Base-by-base conservation (phyloP, 2,888 invertebrate genomes). In the Rhingia campestris region DNA sequence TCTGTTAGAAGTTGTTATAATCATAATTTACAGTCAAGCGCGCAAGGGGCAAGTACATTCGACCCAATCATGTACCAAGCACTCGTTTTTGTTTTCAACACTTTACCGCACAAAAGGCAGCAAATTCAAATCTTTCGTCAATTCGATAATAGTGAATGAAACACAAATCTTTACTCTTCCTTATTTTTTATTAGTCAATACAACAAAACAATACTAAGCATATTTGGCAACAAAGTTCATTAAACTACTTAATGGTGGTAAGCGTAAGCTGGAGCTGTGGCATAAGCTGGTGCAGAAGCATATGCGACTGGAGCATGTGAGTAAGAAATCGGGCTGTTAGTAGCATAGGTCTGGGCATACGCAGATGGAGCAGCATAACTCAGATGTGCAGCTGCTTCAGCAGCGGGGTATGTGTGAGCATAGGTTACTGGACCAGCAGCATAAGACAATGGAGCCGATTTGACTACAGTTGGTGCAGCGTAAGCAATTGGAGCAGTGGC, bases 381-480 rank as follows among this genome's bases (percentile, higher is more conserved):
- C n/a, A 72, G 53, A 56, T 66, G 82, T 22, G 59, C 51, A 51
- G 72, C 14, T n/a, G n/a, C n/a, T n/a, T n/a, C n/a, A n/a, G n/a
- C n/a, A n/a, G n/a, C n/a, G n/a, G n/a, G n/a, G n/a, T n/a, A n/a
- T n/a, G n/a, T n/a, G n/a, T n/a, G n/a, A n/a, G n/a, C n/a, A n/a
- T n/a, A n/a, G n/a, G n/a, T n/a, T n/a, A n/a, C n/a, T 12, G 41
- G 51, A 9, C 32, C 10, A 12, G 54, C 54, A 10, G 63, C 58
- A 33, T 86, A 73, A 3, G 53, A 4, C 9, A 54, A 30, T 4
- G 66, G 30, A 14, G 49, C 43, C 4, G 66, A 35, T 32, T 63
- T 56, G 9, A 81, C 10, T 86, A 61, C 6, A 86, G 79, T 37
- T 37, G 86, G 80, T 41, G 86, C 86, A 3, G 74, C 63, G 4